Conservation (phyloP, 1,140 invertebrate genomes). For the Leptopilina boulardi region DNA sequence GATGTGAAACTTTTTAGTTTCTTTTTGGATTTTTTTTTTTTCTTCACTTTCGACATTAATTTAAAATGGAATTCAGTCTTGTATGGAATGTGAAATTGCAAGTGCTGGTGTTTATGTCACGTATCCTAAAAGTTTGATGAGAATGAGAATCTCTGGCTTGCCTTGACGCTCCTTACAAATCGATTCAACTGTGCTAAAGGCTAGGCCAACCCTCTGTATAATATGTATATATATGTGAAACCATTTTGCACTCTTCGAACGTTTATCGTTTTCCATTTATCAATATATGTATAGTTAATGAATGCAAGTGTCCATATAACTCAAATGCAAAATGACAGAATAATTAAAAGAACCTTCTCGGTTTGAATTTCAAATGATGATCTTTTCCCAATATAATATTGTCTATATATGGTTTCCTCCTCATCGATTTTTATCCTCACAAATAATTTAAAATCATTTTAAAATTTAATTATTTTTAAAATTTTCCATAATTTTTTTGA, state of each 20-base stretch:
- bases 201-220: conserved; percentile 50
- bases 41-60: neutral
- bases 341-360: conserved; percentile 4
- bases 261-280: conserved; percentile 35
- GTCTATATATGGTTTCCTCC: too few species aligned
- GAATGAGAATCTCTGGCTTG: conserved; percentile 71
- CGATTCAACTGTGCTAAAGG: conserved; percentile 65
- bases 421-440: too few species aligned
- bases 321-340: neutral
- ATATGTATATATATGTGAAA: conserved; percentile 11
- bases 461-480: too few species aligned
- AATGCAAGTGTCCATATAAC: neutral
- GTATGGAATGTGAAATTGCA: conserved; percentile 20
- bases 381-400: neutral
- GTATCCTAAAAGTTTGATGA: conserved; percentile 52
- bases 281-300: neutral
- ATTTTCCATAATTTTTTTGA: too few species aligned
- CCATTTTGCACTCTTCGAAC: conserved; percentile 10
- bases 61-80: neutral
- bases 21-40: neutral
- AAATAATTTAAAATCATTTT: too few species aligned
- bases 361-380: neutral
- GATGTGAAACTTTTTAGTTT: neutral
- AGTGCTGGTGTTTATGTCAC: conserved; percentile 33
- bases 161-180: conserved; percentile 73